phyloP scores from a whole-genome alignment of 2,113 vertebrate genomes.

The Amia ocellicauda region DNA sequence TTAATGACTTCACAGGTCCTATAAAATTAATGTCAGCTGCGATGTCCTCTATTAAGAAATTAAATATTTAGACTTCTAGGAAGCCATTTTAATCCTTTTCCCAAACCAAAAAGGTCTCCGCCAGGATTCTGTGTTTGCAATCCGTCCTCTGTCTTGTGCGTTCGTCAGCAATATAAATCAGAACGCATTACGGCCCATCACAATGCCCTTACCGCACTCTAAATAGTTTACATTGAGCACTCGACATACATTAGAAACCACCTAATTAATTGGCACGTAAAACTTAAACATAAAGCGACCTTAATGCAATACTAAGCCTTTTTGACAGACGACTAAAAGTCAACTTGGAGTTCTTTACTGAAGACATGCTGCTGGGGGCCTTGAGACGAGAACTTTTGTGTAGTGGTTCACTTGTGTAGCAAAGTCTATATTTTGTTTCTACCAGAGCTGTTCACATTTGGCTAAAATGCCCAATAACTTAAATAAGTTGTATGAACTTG shows the following conservation, averaged over 20 bases:
- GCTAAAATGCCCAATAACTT: too few species aligned
- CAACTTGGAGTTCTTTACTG: conserved; percentile 8
- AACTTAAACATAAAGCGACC: conserved; percentile 49
- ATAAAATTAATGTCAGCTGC: conserved; percentile 45
- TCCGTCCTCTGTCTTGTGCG: conserved; percentile 34
- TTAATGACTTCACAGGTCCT: conserved; percentile 44
- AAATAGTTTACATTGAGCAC: conserved; percentile 45
- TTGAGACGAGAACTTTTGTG: conserved; percentile 54
- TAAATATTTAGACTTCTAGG: conserved; percentile 51
- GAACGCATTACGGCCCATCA: conserved; percentile 29
- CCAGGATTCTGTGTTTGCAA: conserved; percentile 20
- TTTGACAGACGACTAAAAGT: conserved; percentile 28
- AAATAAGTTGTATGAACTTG: too few species aligned
- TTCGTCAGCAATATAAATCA: conserved; percentile 36
- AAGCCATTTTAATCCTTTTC: conserved; percentile 41
- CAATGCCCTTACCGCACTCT: conserved; percentile 35
- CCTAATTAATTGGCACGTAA: conserved; percentile 53
- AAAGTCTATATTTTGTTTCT: too few species aligned
- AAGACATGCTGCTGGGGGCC: conserved; percentile 33
- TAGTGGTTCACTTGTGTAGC: too few species aligned
- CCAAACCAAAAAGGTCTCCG: conserved; percentile 23
- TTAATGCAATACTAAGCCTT: conserved; percentile 36
- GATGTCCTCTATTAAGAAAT: conserved; percentile 49
- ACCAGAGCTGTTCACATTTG: too few species aligned
- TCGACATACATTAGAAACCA: conserved; percentile 45